Conservation (phyloP, 2,797 vertebrate genomes). For the Acomys russatus region DNA sequence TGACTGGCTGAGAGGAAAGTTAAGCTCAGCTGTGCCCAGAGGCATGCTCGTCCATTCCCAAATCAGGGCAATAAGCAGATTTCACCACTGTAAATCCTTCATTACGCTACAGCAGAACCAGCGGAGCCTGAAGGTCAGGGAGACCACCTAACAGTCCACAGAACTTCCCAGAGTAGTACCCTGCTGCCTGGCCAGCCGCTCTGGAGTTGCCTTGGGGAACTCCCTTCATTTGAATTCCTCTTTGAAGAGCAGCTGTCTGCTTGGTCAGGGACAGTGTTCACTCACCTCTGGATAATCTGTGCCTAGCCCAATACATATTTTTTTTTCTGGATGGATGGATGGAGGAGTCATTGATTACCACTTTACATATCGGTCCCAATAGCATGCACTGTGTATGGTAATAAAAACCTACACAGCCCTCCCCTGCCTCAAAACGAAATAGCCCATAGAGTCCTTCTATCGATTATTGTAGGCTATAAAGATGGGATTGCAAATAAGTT, state of each 20-base stretch:
- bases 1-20: slow-evolving; percentile 34
- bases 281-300: slow-evolving; percentile 45
- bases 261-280: slow-evolving; percentile 50
- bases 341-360: slow-evolving; percentile 60
- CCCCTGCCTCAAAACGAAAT: slow-evolving; percentile 18
- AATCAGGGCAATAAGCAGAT: slow-evolving; percentile 43
- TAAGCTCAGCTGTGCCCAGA: slow-evolving; percentile 48
- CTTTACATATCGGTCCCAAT: slow-evolving; percentile 61
- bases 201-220: not conserved
- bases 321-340: slow-evolving; percentile 42
- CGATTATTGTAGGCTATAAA: slow-evolving; percentile 39
- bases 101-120: not conserved
- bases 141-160: not conserved
- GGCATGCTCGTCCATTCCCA: not conserved
- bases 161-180: slow-evolving; percentile 33
- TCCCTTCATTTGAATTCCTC: not conserved
- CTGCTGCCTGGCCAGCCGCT: not conserved
- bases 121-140: slow-evolving; percentile 69
- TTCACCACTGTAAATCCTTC: slow-evolving; percentile 46
- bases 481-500: slow-evolving; percentile 60
- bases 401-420: slow-evolving; percentile 61
- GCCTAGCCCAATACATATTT: slow-evolving; percentile 48
- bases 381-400: slow-evolving; percentile 4
- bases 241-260: slow-evolving; percentile 53
- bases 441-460: slow-evolving; percentile 28